phyloP scores from a whole-genome alignment of 2,113 vertebrate genomes.

The Myodes glareolus region DNA sequence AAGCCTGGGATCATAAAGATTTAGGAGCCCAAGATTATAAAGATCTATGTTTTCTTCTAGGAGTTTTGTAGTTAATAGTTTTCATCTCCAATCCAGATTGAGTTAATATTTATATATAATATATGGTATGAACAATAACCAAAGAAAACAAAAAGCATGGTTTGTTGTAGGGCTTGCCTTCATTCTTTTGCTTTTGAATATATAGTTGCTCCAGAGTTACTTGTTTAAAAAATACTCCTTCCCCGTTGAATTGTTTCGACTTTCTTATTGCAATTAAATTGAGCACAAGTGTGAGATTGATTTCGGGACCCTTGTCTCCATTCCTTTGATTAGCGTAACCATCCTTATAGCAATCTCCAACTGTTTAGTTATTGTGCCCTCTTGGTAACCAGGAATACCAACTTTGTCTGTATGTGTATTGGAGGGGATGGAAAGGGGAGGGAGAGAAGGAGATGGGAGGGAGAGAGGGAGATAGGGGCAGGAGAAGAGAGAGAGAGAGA shows the following conservation, averaged over 20 bases:
- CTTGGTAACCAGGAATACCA: neutral
- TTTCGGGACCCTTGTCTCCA: neutral
- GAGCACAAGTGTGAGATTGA: neutral
- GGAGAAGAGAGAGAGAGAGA: no score
- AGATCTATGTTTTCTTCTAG: conserved; percentile 16
- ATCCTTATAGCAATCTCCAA: neutral
- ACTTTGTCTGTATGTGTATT: neutral
- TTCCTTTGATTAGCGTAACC: neutral
- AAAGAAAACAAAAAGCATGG: neutral
- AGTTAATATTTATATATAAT: neutral
- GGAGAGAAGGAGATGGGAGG: neutral
- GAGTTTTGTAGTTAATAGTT: neutral
- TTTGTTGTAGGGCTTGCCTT: neutral
- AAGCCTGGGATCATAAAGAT: neutral
- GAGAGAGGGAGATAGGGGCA: neutral
- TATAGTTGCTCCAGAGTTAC: neutral
- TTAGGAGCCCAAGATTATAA: neutral
- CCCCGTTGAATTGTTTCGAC: neutral
- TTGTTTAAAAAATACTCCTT: neutral
- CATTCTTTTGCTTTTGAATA: neutral
- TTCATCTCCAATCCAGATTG: neutral
- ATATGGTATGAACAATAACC: neutral
- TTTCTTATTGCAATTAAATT: neutral
- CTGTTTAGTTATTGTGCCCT: neutral
- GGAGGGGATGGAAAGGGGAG: neutral